Evolutionary conservation across 2,113 vertebrate species (phyloP).

Genomic region (Phaethornis superciliosus): DNA sequence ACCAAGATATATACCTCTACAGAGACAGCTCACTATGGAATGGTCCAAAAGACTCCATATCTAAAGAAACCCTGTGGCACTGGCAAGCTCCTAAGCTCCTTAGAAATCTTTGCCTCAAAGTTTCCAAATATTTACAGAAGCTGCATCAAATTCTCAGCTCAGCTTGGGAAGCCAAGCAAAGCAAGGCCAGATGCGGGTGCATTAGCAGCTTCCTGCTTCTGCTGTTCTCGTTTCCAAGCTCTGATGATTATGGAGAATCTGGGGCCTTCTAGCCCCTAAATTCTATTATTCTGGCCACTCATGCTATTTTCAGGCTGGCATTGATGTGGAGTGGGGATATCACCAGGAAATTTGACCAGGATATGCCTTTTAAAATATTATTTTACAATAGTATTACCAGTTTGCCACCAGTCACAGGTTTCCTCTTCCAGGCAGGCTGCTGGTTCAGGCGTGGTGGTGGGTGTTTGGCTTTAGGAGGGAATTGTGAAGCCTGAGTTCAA

Average conservation of each 20-base stretch:
- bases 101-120: neutral
- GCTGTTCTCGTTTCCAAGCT: neutral
- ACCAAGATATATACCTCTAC: neutral
- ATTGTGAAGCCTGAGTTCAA: neutral
- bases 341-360: neutral
- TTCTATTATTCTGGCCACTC: neutral
- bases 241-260: neutral
- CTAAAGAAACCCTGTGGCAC: neutral
- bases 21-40: neutral
- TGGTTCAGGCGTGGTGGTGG: neutral
- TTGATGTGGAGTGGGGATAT: rapidly evolving
- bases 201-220: neutral
- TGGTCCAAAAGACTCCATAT: neutral
- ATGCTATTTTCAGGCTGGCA: neutral
- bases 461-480: neutral
- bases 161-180: neutral
- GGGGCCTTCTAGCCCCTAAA: neutral
- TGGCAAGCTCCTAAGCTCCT: neutral
- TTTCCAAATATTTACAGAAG: slow-evolving; percentile 4
- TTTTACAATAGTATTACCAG: neutral
- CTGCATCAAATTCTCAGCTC: neutral
- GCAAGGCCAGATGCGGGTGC: neutral
- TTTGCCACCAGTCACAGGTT: neutral
- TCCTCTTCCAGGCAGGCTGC: neutral
- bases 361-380: neutral